Percentiles rank a stretch among this genome's conserved stretches.
These are phyloP conservation scores for Hydropsyche betteni DNA, from an alignment of 2,888 invertebrate genomes.

Conservation along the genomic window DNA sequence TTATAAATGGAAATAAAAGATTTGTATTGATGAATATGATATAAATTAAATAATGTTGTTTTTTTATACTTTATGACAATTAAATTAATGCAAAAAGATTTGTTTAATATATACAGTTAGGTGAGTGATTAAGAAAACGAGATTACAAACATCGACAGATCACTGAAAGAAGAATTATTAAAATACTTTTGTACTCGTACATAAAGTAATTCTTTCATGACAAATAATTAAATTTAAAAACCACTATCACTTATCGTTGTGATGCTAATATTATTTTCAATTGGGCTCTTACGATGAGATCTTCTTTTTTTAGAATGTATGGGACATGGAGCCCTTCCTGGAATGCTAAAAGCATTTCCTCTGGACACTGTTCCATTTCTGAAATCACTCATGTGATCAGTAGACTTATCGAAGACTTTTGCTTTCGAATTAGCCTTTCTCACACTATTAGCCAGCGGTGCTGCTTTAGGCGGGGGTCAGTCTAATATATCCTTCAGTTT, in stretches of 20 bases:
- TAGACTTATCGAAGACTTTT: constrained; percentile 62
- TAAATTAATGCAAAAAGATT: too few species aligned
- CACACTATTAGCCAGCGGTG: constrained; percentile 52
- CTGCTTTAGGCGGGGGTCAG: constrained; percentile 64
- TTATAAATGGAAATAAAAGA: too few species aligned
- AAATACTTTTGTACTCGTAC: constrained; percentile 16
- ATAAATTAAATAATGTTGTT: too few species aligned
- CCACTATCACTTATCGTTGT: constrained; percentile 50
- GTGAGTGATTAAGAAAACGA: neutral
- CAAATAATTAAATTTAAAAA: neutral
- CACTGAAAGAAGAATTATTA: neutral
- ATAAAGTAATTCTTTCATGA: neutral
- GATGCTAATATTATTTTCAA: constrained; percentile 48
- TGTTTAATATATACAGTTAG: neutral
- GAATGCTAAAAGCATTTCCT: constrained; percentile 48
- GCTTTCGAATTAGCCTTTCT: constrained; percentile 54
- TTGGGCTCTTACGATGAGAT: constrained; percentile 41
- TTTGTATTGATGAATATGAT: too few species aligned
- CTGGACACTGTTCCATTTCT: constrained; percentile 46
- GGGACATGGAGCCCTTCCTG: constrained; percentile 58
- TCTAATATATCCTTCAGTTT: constrained; percentile 77
- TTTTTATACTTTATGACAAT: too few species aligned
- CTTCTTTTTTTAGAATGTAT: constrained; percentile 56
- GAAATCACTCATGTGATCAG: constrained; percentile 51
- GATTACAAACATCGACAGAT: neutral